Base-by-base conservation (phyloP, 2,113 vertebrate genomes). In the Mormyrus lacerda region DNA sequence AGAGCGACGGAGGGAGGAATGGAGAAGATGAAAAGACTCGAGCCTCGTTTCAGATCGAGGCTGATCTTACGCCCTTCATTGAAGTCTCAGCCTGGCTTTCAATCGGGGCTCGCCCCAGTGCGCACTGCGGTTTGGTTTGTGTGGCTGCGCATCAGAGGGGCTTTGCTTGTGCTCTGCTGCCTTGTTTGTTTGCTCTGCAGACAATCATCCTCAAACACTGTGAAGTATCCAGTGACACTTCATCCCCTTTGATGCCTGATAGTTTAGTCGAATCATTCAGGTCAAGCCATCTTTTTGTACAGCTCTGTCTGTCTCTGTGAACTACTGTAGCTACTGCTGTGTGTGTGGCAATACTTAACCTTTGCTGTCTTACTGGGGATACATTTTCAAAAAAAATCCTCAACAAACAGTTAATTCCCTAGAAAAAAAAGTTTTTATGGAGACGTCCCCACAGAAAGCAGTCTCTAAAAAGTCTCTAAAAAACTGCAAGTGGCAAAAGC, bases 1-100 rank as follows among this genome's bases (percentile, higher is more conserved):
- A 87, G 17, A 19, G 31, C 17, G 27, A 31, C 3, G 1, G 61
- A 69, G 50, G 48, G 19, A 53, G 45, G 48, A 19, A 55, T 55
- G 53, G 85, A 10, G 48, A 87, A 87, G 85, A 87, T 87, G 85
- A 87, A 87, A 87, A 53, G 85, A 9, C 85, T 35, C n/a, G 27
- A 87, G 50, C 48, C 50, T 39, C 11, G 27, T 9, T 11, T 53
- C 48, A 21, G 48, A 51, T 31, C 48, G 50, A 15, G n/a, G 89
- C 87, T 89, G 89, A 91, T n/a, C 35, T 50, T 45, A 45, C 47
- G 51, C 42, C 44, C 89, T 89, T 91, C 21, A 79, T 85, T 90
- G 47, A 89, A 87, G 48, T 50, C n/a, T 27, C 85, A 87, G 48
- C n/a, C 24, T 50, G n/a, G 24, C n/a, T 85, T 50, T 35, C 50